phyloP scores from a whole-genome alignment of 2,113 vertebrate genomes.

The Machaerirhynchus nigripectus region DNA sequence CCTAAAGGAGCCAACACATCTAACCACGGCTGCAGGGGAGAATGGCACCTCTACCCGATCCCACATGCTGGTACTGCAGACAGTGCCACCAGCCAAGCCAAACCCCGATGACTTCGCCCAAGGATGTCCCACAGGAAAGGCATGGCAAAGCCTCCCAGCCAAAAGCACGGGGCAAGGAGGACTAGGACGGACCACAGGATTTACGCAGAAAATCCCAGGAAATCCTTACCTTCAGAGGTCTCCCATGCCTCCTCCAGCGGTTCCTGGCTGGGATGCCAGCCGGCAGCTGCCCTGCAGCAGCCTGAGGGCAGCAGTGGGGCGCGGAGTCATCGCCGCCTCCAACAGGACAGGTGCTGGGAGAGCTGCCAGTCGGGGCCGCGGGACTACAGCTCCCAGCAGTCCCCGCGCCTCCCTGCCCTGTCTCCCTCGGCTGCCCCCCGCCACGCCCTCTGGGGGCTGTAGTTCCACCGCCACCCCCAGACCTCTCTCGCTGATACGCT shows the following conservation, averaged over 20 bases:
- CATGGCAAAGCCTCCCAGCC: not conserved
- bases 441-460: not conserved
- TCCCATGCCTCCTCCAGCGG: not conserved
- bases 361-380: accelerated
- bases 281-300: not conserved
- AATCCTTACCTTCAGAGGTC: not conserved
- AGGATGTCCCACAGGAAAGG: not conserved
- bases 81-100: not conserved
- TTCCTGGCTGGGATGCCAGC: not conserved
- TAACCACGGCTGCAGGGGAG: not conserved
- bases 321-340: not conserved
- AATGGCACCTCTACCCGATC: not conserved
- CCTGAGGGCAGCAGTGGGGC: not conserved
- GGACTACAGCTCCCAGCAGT: conserved; percentile 45
- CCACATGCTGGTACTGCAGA: not conserved
- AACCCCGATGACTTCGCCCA: not conserved
- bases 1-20: not conserved
- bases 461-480: not conserved
- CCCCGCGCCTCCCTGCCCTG: accelerated
- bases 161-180: not conserved
- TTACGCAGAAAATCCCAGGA: not conserved
- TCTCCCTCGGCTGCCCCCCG: accelerated
- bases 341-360: not conserved
- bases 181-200: not conserved
- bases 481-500: accelerated